Conservation (phyloP, 2,888 invertebrate genomes). For the Macrosiphum euphorbiae region DNA sequence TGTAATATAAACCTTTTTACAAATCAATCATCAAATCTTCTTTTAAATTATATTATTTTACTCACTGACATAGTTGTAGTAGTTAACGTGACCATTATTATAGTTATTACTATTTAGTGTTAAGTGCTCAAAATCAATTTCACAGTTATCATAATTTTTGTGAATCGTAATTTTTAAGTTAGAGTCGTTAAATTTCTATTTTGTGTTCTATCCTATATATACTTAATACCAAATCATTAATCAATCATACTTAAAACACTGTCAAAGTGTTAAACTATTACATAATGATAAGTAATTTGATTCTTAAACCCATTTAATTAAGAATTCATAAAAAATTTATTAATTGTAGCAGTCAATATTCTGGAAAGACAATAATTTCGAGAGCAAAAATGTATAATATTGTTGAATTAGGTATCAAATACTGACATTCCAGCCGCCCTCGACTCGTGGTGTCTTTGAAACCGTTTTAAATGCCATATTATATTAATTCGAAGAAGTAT, state of each 20-base stretch:
- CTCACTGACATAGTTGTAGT: background rate
- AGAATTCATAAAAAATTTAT: background rate
- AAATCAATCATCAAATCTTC: background rate
- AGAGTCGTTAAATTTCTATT: background rate
- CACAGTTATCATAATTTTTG: background rate
- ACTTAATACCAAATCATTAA: background rate
- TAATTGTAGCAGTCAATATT: background rate
- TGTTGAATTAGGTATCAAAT: background rate
- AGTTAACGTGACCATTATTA: background rate
- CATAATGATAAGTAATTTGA: background rate
- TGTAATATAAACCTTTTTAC: background rate
- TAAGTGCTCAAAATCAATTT: background rate
- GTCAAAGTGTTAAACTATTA: background rate
- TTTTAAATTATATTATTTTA: background rate
- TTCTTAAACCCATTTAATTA: background rate
- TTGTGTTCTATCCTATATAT: background rate
- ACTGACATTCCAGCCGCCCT: background rate
- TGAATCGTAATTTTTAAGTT: background rate
- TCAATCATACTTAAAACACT: background rate
- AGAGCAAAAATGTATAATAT: background rate
- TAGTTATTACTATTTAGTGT: background rate
- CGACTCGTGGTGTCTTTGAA: background rate
- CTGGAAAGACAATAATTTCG: background rate
- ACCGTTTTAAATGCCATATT: background rate
- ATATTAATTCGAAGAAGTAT: background rate